A percentile compares a stretch with the other conserved stretches of the same genome.
These are phyloP conservation scores for Atta cephalotes DNA, from an alignment of 1,140 invertebrate species.

Conservation along the genomic window DNA sequence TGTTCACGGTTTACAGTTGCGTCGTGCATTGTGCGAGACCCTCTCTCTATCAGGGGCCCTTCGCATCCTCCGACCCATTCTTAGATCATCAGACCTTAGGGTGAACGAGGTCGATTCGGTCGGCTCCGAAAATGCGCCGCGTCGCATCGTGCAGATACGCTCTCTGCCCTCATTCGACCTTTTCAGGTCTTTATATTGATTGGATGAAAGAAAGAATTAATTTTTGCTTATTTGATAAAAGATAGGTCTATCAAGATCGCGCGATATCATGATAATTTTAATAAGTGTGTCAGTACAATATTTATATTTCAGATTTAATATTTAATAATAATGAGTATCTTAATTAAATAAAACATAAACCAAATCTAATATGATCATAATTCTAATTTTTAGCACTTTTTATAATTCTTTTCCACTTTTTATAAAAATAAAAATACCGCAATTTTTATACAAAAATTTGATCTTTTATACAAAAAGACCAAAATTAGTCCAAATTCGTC, in stretches of 20 bases:
- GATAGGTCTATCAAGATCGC: background rate
- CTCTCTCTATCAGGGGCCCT: slow-evolving; percentile 1
- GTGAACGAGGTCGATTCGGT: slow-evolving; percentile 41
- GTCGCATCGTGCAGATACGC: slow-evolving; percentile 25
- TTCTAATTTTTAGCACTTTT: background rate
- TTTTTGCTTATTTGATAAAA: slow-evolving; percentile 11
- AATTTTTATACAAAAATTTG: no score
- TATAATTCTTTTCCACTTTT: no score
- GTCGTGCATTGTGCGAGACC: slow-evolving; percentile 14
- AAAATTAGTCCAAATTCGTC: no score
- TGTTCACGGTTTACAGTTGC: slow-evolving; percentile 31
- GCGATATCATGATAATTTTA: background rate
- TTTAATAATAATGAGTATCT: slow-evolving; percentile 14
- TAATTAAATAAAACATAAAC: background rate
- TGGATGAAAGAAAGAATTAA: background rate
- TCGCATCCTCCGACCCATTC: background rate
- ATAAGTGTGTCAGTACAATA: background rate
- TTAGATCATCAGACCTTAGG: slow-evolving; percentile 2
- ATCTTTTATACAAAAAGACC: no score
- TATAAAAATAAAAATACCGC: no score
- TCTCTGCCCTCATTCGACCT: slow-evolving; percentile 4
- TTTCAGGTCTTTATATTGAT: background rate
- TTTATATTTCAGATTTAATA: background rate
- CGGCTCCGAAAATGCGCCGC: slow-evolving; percentile 20
- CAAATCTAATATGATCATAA: background rate